phyloP scores from a whole-genome alignment of 1,140 invertebrate genomes.

The Carposina sasakii region DNA sequence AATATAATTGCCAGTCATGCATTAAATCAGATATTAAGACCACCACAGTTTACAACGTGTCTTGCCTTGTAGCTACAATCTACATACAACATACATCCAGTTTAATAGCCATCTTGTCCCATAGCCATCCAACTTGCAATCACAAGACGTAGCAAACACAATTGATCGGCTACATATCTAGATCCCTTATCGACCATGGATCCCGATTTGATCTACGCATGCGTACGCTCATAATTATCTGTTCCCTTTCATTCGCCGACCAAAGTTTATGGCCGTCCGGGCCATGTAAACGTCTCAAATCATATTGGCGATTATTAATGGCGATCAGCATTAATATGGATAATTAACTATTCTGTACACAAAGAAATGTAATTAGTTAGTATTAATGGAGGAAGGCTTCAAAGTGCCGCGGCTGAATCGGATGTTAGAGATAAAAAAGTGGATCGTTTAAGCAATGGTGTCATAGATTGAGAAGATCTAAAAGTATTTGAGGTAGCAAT shows the following conservation, averaged over 20 bases:
- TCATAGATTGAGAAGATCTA: too few species aligned
- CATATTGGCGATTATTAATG: conserved; percentile 59
- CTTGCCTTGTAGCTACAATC: too few species aligned
- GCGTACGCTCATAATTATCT: conserved; percentile 67
- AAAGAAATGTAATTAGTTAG: conserved; percentile 36
- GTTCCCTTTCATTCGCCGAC: conserved; percentile 65
- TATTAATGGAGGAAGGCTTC: too few species aligned
- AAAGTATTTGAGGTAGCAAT: too few species aligned
- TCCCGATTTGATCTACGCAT: conserved; percentile 68
- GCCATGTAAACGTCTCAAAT: conserved; percentile 61
- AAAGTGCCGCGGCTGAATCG: too few species aligned
- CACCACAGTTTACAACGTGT: too few species aligned
- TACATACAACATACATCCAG: too few species aligned
- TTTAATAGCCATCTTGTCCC: conserved; percentile 9
- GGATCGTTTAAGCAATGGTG: too few species aligned
- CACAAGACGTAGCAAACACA: conserved; percentile 38
- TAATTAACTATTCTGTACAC: conserved; percentile 25
- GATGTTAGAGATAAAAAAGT: too few species aligned
- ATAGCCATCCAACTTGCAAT: conserved; percentile 34
- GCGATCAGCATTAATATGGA: conserved; percentile 47
- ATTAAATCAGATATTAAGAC: too few species aligned
- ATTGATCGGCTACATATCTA: conserved; percentile 50
- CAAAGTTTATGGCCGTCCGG: conserved; percentile 50
- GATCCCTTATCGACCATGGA: conserved; percentile 61
- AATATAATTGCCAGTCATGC: too few species aligned